Base-by-base conservation (phyloP, 1,140 invertebrate species). In the Linepithema humile region DNA sequence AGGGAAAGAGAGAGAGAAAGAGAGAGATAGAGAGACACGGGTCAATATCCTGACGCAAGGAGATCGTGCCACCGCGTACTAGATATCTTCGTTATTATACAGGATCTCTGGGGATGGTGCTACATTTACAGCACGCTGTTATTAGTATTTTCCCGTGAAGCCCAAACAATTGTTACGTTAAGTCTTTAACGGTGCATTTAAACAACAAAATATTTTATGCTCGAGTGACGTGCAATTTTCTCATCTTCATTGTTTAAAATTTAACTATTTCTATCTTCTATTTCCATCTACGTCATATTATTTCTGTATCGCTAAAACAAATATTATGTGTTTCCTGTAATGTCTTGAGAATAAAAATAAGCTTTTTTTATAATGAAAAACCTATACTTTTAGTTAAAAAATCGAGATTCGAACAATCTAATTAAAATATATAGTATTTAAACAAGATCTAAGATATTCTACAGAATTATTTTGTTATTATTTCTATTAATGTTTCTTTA, bases 21-120 rank as follows among this genome's bases (percentile, higher is more conserved):
- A 15, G 35, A n/a, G 53, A 73, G 35, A 43, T 55, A 48, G 43
- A 38, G 43, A 62, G 48, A 60, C 7, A 43, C 35, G 57, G 57
- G 73, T 83, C 72, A 75, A 83, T 80, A 70, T 80, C 75, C 75
- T 69, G 64, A 35, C 48, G 38, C 48, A 50, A 80, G 75, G 26
- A 53, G 59, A 69, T 43, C 75, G 48, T 2, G n/a, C 26, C 75
- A 53, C 32, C 32, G n/a, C n/a, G 26, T 78, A 38, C 20, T 64
- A 40, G 48, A 53, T 7, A n/a, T 78, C 64, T 38, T 32, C 35
- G 23, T 80, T 80, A 80, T 80, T 80, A 70, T 80, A 57, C 38
- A 57, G 23, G 32, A 80, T 57, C 64, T 70, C 48, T 20, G 75
- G 35, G 50, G 38, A 70, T 80, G 35, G 70, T 57, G 50, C 26